Conservation (phyloP, 2,888 invertebrate species). For the Polymixis flavicincta region DNA sequence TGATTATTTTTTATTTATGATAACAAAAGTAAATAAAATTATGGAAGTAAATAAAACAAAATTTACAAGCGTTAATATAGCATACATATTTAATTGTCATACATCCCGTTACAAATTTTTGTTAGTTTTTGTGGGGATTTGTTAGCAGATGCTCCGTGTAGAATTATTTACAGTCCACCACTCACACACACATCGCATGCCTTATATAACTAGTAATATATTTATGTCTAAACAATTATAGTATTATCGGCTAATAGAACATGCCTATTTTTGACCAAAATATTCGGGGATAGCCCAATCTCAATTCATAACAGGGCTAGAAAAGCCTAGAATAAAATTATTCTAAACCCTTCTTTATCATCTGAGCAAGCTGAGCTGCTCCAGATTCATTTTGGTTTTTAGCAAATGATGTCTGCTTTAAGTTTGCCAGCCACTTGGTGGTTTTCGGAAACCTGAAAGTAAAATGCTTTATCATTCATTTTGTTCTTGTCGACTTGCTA, state of each 20-base stretch:
- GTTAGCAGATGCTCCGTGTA: neutral
- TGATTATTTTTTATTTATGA: too few relatives aligned
- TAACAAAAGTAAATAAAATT: neutral
- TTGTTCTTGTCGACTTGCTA: neutral
- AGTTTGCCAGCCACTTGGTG: slow-evolving; percentile 16
- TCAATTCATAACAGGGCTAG: neutral
- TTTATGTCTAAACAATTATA: neutral
- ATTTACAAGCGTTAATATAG: neutral
- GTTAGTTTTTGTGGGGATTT: neutral
- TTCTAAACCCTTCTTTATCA: slow-evolving; percentile 5
- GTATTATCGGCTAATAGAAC: neutral
- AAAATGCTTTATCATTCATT: neutral
- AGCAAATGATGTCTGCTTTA: slow-evolving; percentile 16
- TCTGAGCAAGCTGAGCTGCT: neutral
- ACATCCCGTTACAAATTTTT: neutral
- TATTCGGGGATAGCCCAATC: neutral
- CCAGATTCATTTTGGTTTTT: slow-evolving; percentile 33
- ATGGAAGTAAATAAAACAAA: neutral
- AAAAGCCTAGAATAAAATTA: neutral
- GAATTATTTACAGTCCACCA: neutral
- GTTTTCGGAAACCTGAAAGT: slow-evolving; percentile 32
- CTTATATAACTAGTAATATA: neutral
- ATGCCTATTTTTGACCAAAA: neutral
- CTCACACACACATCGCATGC: neutral
- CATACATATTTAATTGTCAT: neutral